Percentiles rank a stretch among this genome's conserved stretches.
Evolutionary conservation across 2,113 vertebrate genomes (phyloP).

Genomic region (Ptyas mucosa): DNA sequence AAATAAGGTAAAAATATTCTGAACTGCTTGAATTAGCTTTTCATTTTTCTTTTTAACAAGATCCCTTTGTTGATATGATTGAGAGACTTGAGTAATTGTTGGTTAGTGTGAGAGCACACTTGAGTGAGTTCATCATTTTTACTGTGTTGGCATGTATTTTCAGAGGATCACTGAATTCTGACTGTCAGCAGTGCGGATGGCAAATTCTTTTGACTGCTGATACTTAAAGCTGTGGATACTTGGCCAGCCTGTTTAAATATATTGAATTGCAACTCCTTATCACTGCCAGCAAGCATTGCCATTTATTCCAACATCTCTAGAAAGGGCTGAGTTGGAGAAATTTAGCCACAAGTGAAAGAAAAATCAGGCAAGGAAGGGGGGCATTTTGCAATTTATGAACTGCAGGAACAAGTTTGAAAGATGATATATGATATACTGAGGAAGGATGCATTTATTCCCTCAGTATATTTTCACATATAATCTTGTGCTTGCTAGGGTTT

Average conservation of each 20-base stretch:
- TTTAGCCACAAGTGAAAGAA: neutral
- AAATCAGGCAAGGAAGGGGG: too few species aligned
- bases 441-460: neutral
- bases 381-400: neutral
- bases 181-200: neutral
- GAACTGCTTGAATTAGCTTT: neutral
- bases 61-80: neutral
- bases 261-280: neutral
- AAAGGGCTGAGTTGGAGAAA: neutral
- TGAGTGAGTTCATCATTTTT: neutral
- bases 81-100: neutral
- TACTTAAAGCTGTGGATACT: neutral
- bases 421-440: neutral
- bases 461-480: neutral
- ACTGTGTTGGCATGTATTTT: neutral
- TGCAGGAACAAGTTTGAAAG: neutral
- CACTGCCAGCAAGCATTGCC: neutral
- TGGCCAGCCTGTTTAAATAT: neutral
- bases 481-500: neutral
- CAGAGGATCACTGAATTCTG: neutral
- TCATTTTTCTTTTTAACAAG: neutral
- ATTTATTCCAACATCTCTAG: neutral
- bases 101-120: neutral
- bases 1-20: conserved; percentile 84
- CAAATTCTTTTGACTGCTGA: neutral